phyloP scores from a whole-genome alignment of 2,113 vertebrate genomes.

The Choloepus hoffmanni region DNA sequence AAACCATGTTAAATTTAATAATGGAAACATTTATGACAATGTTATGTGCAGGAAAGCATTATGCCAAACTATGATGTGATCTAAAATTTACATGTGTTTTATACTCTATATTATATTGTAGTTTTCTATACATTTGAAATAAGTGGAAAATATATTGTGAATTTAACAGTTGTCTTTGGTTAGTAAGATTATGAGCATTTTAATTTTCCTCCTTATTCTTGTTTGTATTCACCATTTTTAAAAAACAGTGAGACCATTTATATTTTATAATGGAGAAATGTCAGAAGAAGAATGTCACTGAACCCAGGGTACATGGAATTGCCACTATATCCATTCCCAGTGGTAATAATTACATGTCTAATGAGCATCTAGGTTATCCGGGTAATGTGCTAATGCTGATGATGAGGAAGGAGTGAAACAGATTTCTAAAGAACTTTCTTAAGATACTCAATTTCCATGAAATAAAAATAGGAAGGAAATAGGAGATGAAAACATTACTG shows the following conservation, averaged over 20 bases:
- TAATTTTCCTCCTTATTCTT: neutral
- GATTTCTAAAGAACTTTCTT: neutral
- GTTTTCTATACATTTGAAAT: neutral
- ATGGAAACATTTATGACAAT: neutral
- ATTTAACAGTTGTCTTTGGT: slow-evolving; percentile 8
- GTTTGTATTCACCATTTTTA: neutral
- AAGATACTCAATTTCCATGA: neutral
- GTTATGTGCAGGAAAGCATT: neutral
- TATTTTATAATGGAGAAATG: neutral
- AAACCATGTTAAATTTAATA: neutral
- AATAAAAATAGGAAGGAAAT: slow-evolving; percentile 32
- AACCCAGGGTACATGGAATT: neutral
- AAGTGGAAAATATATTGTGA: neutral
- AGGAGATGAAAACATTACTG: neutral
- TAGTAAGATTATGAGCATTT: neutral
- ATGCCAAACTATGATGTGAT: neutral
- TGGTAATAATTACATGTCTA: neutral
- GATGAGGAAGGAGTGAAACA: neutral
- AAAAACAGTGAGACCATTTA: neutral
- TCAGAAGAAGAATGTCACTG: neutral
- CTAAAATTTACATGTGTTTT: neutral
- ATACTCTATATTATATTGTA: neutral
- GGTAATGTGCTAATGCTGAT: neutral
- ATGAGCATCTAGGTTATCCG: neutral
- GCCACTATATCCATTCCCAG: neutral